A percentile compares a stretch with the other conserved stretches of the same genome.
These are phyloP conservation scores for Drosophila phalerata DNA, from an alignment of 2,888 invertebrate species.

Conservation along the genomic window DNA sequence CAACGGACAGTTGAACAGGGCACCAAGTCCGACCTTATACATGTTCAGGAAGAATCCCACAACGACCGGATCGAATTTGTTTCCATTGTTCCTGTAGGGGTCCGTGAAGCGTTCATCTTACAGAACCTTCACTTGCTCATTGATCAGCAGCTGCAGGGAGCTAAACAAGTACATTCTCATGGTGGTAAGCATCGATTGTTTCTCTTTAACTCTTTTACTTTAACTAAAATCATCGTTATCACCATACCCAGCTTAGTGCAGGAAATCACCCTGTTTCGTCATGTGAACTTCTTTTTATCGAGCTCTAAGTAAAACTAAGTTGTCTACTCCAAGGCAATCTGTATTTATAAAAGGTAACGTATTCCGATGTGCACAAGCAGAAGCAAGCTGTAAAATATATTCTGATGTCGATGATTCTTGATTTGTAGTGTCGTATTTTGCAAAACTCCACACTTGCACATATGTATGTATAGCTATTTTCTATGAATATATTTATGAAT, in stretches of 20 bases:
- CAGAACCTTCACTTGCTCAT: constrained; percentile 75
- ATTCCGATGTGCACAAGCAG: too few relatives aligned
- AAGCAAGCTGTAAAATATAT: too few relatives aligned
- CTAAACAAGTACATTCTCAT: constrained; percentile 54
- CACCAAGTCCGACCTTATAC: constrained; percentile 77
- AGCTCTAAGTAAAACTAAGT: constrained; percentile 8
- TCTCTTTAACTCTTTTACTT: too few relatives aligned
- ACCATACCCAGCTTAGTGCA: constrained; percentile 53
- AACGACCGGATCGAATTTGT: constrained; percentile 83
- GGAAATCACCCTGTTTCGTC: constrained; percentile 19
- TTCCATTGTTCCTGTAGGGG: constrained; percentile 77
- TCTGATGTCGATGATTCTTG: too few relatives aligned
- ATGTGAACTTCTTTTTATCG: constrained; percentile 20
- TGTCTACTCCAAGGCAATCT: too few relatives aligned
- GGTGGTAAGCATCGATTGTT: constrained; percentile 56
- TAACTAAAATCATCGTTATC: constrained; percentile 48
- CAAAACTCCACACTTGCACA: too few relatives aligned
- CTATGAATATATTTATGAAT: too few relatives aligned
- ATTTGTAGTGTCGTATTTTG: too few relatives aligned
- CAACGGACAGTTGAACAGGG: constrained; percentile 79
- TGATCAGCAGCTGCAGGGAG: constrained; percentile 58
- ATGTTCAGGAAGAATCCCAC: constrained; percentile 82
- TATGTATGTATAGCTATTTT: too few relatives aligned
- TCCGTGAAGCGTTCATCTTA: constrained; percentile 74
- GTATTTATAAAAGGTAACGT: too few relatives aligned